Evolutionary conservation across 1,140 invertebrate species (phyloP), one percentile per base, ranked within the genome.

Genomic region (Harpegnathos saltator): DNA sequence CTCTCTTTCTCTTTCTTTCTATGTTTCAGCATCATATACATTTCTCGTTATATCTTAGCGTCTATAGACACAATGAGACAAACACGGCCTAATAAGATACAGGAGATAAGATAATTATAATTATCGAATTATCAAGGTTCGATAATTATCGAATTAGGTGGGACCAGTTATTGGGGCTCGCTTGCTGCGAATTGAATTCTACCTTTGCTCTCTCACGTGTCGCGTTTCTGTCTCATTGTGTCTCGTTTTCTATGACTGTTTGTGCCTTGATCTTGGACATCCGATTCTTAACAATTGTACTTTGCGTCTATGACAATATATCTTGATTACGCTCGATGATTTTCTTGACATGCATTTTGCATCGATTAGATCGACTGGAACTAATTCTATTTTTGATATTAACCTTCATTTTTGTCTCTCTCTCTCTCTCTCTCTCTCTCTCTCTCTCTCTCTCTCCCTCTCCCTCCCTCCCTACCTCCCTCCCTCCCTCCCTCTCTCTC

Each of bases 1-100:
- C 44, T 85, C 44, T 86, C 63, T 82, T 62, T 87, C 22, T 62
- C 44, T 85, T 33, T 86, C 63, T 82, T 62, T 87, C n/a, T 77
- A 59, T 83, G 65, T 87, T 86, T 86, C 85, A 87, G 84, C 62
- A 78, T 84, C 48, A 33, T 61, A 71, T 75, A 48, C n/a, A 56
- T 65, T 66, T 77, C 71, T 82, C 63, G 44, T 56, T 33, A 56
- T n/a, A 54, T 24, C 48, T 72, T 65, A 62, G 33, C 44, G 24
- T 59, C 17, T 15, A n/a, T n/a, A 56, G 65, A 69, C 65, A 71
- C 65, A 48, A 69, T 80, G 24, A 44, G 24, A 58, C n/a, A n/a
- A n/a, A n/a, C 58, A 44, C 17, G 50, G 22, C n/a, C n/a, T n/a
- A 54, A 44, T 44, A 24, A 75, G 11, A 63, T n/a, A 22, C 14